Conservation (phyloP, 2,888 invertebrate species). For the Hartigia nigra region DNA sequence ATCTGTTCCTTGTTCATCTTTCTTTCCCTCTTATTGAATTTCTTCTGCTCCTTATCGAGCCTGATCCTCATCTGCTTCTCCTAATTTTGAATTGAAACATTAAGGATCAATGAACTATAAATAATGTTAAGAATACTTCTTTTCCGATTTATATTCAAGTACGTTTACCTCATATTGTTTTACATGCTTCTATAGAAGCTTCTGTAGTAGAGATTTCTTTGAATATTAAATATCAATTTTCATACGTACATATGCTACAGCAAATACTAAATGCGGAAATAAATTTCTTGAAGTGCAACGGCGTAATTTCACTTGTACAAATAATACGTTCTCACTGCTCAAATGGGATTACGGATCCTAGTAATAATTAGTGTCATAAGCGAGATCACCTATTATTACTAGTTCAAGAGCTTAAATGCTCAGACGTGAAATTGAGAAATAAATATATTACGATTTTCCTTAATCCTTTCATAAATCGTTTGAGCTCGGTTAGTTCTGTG, state of each 20-base stretch:
- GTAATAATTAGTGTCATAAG: neutral
- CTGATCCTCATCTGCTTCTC: neutral
- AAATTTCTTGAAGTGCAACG: neutral
- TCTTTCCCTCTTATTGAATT: neutral
- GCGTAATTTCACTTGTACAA: neutral
- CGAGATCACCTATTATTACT: neutral
- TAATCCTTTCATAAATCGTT: neutral
- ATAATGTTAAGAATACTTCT: neutral
- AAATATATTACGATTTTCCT: neutral
- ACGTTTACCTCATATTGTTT: too few species aligned
- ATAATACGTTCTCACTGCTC: neutral
- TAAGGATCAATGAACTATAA: neutral
- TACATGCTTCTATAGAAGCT: too few species aligned
- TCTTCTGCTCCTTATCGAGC: too few species aligned
- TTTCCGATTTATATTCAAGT: too few species aligned
- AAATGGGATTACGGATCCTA: neutral
- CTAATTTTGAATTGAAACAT: neutral
- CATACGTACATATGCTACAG: neutral
- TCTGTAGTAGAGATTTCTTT: too few species aligned
- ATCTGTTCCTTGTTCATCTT: neutral
- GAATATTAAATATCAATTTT: too few species aligned
- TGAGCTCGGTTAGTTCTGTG: neutral
- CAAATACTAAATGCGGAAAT: neutral
- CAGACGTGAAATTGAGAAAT: neutral
- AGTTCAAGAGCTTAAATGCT: neutral